Evolutionary conservation across 2,888 invertebrate species (phyloP), one percentile per base, ranked within the genome.

Genomic region (Drosophila tanythrix): DNA sequence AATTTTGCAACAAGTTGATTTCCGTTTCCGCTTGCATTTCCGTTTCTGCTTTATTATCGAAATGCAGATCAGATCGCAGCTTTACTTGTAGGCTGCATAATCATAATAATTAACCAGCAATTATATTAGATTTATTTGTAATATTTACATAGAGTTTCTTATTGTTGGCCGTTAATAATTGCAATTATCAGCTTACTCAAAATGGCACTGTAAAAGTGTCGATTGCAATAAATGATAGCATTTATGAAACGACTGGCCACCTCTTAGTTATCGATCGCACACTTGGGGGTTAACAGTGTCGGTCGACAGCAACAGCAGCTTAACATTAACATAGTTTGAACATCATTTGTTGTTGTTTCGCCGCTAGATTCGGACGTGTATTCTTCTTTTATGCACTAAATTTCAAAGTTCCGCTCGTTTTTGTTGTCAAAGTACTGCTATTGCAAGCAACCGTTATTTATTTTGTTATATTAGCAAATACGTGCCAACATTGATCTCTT

Each of bases 271-370:
- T 59, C 70, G 76, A 77, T 77, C 75, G 59, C 62, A 62, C 59
- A 62, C 10, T 29, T 27, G 27, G 27, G 55, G 48, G 58, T 15
- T 74, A 74, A 74, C 76, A 76, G 69, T 61, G 38, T 53, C 62
- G 68, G n/a, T 51, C 60, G 79, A 79, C 58, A 33, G 46, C 50
- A 79, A 63, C 79, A 70, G 79, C 48, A 35, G 62, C 75, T 79
- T 74, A 74, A 63, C 75, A 79, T 65, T 50, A 79, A 70, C 79
- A 62, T 43, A 11, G 50, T 25, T 46, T 40, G n/a, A 52, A 66
- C 52, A 63, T 59, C 77, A 77, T 63, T 76, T 78, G 66, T 77
- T 77, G 60, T 79, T 75, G 76, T 66, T 75, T 63, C 77, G 66
- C 80, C 66, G 80, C 71, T 18, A 61, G 63, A 52, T 61, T 58